These are phyloP conservation scores for Pteropus rufus DNA, from an alignment of 2,797 vertebrate species.

Conservation along the genomic window DNA sequence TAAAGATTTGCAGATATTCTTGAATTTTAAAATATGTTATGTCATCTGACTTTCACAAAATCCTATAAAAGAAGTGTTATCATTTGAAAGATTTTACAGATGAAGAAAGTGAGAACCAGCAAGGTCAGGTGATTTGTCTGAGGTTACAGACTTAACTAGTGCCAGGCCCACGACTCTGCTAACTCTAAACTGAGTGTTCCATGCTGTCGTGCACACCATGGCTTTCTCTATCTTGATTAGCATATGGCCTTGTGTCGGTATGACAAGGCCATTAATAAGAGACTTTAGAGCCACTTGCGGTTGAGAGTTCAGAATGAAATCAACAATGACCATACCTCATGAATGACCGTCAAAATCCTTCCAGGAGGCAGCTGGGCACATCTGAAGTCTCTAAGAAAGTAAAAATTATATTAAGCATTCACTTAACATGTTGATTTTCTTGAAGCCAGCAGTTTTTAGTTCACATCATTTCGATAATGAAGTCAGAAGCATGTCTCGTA, in stretches of 20 bases:
- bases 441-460: background rate
- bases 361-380: background rate
- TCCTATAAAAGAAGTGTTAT: background rate
- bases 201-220: background rate
- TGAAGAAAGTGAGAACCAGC: background rate
- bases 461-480: background rate
- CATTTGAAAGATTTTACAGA: background rate
- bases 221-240: slow-evolving; percentile 11
- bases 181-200: background rate
- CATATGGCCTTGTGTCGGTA: background rate
- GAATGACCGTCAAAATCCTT: background rate
- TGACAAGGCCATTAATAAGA: slow-evolving; percentile 50
- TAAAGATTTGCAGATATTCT: background rate
- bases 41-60: background rate
- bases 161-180: background rate
- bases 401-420: slow-evolving; percentile 3
- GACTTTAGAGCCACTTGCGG: background rate
- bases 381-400: background rate
- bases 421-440: slow-evolving; percentile 11
- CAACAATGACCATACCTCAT: slow-evolving; percentile 11
- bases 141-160: background rate
- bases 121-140: background rate
- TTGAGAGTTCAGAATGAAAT: slow-evolving; percentile 55
- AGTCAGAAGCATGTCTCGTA: background rate
- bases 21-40: background rate